phyloP scores from a whole-genome alignment of 2,888 invertebrate genomes.

The Pyrgus malvae region DNA sequence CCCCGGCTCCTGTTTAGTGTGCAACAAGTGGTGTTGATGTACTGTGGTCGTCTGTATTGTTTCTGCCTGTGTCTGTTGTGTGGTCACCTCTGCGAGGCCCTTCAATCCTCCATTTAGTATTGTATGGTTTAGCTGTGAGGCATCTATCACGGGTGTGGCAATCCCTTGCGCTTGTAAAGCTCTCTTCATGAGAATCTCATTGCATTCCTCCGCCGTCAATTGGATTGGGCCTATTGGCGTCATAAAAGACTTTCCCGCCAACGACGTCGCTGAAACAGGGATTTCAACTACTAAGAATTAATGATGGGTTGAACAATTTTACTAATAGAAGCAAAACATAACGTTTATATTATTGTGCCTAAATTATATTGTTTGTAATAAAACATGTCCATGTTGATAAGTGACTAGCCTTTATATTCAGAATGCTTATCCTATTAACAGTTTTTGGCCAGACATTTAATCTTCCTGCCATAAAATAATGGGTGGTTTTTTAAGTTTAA shows the following conservation, averaged over 20 bases:
- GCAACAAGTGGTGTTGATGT: constrained; percentile 74
- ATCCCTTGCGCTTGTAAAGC: constrained; percentile 85
- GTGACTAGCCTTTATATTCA: no score
- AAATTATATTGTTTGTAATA: no score
- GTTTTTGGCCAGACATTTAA: no score
- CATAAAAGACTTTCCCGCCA: constrained; percentile 84
- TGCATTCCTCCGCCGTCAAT: constrained; percentile 89
- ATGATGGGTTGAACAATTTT: constrained; percentile 20
- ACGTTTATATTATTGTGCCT: no score
- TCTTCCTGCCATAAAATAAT: no score
- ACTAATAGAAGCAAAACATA: neutral
- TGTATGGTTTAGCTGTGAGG: constrained; percentile 72
- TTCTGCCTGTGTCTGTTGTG: constrained; percentile 63
- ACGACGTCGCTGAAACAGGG: constrained; percentile 61
- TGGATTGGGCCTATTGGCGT: constrained; percentile 88
- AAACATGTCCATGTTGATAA: no score
- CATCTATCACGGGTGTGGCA: constrained; percentile 73
- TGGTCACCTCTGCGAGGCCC: constrained; percentile 61
- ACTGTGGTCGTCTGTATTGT: constrained; percentile 61
- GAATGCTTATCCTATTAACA: no score
- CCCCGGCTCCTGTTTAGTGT: constrained; percentile 82
- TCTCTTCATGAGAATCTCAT: constrained; percentile 89
- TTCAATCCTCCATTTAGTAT: constrained; percentile 70
- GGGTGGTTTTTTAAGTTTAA: no score
- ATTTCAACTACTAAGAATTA: constrained; percentile 27